Percentiles rank a stretch among this genome's conserved stretches.
Evolutionary conservation across 1,140 invertebrate species (phyloP).

Genomic region (Bombus difficillimus): DNA sequence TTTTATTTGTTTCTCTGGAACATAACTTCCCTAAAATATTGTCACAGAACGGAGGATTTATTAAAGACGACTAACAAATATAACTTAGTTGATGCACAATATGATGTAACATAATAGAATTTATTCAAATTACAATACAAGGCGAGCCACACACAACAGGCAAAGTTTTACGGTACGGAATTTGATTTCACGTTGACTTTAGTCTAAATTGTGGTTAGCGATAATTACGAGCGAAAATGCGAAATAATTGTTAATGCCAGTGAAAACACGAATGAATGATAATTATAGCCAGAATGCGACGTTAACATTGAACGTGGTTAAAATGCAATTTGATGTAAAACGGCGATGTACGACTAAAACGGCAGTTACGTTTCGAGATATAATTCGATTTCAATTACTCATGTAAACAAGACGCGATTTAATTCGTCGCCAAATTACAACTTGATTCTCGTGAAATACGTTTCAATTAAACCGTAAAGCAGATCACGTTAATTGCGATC

Average conservation of each 20-base stretch:
- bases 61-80: not conserved
- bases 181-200: not conserved
- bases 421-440: not conserved
- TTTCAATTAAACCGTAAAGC: not conserved
- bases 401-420: not conserved
- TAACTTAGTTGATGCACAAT: not conserved
- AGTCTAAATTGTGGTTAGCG: not conserved
- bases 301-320: not conserved
- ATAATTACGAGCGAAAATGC: not conserved
- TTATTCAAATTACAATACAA: not conserved
- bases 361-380: slow-evolving; percentile 1
- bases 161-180: not conserved
- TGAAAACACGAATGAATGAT: slow-evolving; percentile 23
- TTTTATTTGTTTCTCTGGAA: not conserved
- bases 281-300: slow-evolving; percentile 2
- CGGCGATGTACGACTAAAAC: not conserved
- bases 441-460: not conserved
- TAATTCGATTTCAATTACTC: not conserved
- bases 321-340: slow-evolving; percentile 1
- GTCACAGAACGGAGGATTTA: not conserved
- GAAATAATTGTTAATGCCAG: slow-evolving; percentile 11
- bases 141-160: too few relatives aligned
- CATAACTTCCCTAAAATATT: not conserved
- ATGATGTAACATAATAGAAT: not conserved
- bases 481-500: slow-evolving; percentile 11